Evolutionary conservation across 2,797 vertebrate species (phyloP).

Genomic region (Chaenodraco wilsoni): DNA sequence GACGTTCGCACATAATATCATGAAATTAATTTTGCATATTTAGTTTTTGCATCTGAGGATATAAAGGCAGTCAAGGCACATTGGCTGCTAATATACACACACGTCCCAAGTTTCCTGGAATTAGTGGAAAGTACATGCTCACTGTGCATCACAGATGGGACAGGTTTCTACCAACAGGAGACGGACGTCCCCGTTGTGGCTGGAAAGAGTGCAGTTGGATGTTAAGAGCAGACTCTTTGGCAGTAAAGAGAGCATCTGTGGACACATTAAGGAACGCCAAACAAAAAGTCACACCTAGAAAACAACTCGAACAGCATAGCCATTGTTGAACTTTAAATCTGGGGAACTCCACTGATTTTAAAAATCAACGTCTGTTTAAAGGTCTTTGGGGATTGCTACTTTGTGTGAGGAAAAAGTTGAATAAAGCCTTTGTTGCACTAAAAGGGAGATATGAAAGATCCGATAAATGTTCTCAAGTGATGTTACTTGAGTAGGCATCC

Average conservation of each 20-base stretch:
- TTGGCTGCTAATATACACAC: slow-evolving; percentile 51
- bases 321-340: neutral
- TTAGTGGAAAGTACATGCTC: slow-evolving; percentile 26
- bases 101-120: slow-evolving; percentile 6
- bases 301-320: neutral
- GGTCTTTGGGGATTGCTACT: neutral
- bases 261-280: slow-evolving; percentile 1
- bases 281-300: neutral
- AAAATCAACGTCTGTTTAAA: neutral
- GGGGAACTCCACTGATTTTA: neutral
- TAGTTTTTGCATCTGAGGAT: slow-evolving; percentile 55
- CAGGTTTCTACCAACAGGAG: slow-evolving; percentile 1
- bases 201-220: slow-evolving; percentile 4
- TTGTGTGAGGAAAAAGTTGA: neutral
- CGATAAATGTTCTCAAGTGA: neutral
- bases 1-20: slow-evolving; percentile 14
- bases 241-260: slow-evolving; percentile 1
- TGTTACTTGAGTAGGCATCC: neutral
- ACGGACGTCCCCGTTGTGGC: neutral
- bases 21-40: slow-evolving; percentile 69
- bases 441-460: neutral
- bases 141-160: slow-evolving; percentile 38
- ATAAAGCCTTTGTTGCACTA: neutral
- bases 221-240: neutral
- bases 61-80: slow-evolving; percentile 77